Conservation (phyloP, 2,888 invertebrate genomes). For the Luperina testacea region DNA sequence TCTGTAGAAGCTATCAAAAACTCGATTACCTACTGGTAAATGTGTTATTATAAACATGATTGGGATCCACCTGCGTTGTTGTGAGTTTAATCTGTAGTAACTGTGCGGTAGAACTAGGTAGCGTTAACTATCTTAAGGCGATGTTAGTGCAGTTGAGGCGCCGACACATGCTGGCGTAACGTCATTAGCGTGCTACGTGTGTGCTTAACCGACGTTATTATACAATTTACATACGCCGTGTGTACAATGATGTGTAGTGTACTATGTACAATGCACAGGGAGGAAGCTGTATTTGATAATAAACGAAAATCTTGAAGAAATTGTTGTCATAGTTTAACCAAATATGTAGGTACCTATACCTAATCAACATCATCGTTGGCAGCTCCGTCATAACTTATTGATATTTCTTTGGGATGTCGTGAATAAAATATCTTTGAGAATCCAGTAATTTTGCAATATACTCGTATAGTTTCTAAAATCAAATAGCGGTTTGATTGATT, state of each 20-base stretch:
- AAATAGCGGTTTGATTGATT: not conserved
- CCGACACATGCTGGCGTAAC: slow-evolving; percentile 39
- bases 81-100: slow-evolving; percentile 36
- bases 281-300: not conserved
- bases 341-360: not conserved
- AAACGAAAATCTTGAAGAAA: not conserved
- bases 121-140: slow-evolving; percentile 49
- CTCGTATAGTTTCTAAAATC: slow-evolving; percentile 10
- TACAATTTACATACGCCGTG: not conserved
- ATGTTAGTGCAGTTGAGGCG: slow-evolving; percentile 36
- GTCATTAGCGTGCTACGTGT: slow-evolving; percentile 36
- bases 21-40: slow-evolving; percentile 16
- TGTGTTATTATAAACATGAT: slow-evolving; percentile 21
- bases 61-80: slow-evolving; percentile 16
- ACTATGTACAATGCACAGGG: not conserved
- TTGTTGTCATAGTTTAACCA: not conserved
- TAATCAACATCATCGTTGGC: not conserved
- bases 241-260: not conserved
- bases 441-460: slow-evolving; percentile 3
- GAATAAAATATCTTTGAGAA: slow-evolving; percentile 27
- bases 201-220: slow-evolving; percentile 16
- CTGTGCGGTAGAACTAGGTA: slow-evolving; percentile 42
- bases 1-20: slow-evolving; percentile 6
- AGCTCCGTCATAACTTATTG: slow-evolving; percentile 51
- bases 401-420: slow-evolving; percentile 48